A percentile compares a stretch with the other conserved stretches of the same genome.
Evolutionary conservation across 2,797 vertebrate species (phyloP).

Genomic region (Xyrichtys novacula): DNA sequence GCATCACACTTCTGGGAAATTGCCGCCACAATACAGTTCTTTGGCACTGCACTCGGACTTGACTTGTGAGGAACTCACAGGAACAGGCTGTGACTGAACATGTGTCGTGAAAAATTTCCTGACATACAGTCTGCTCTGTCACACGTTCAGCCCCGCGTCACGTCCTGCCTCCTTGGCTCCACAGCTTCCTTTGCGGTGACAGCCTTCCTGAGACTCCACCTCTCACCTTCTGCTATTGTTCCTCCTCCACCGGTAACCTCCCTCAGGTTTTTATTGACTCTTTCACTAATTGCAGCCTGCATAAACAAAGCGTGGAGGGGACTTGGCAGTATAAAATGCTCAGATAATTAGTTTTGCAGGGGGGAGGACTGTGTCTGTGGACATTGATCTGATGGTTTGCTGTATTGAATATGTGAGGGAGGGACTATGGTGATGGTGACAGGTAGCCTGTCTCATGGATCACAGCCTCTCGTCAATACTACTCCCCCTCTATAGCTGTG

Average conservation of each 20-base stretch:
- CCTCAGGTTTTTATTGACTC: constrained; percentile 89
- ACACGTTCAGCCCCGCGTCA: constrained; percentile 17
- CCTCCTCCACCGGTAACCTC: constrained; percentile 77
- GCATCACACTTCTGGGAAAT: constrained; percentile 69
- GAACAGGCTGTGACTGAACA: constrained; percentile 43
- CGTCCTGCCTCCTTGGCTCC: constrained; percentile 20
- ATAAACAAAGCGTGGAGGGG: constrained; percentile 81
- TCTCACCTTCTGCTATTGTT: constrained; percentile 64
- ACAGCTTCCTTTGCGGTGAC: constrained; percentile 23
- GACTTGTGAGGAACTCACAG: constrained; percentile 65
- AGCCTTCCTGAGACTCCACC: constrained; percentile 53
- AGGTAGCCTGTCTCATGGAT: constrained; percentile 84
- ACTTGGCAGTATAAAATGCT: constrained; percentile 80
- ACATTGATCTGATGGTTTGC: constrained; percentile 83
- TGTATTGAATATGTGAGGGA: constrained; percentile 71
- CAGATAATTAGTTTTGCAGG: constrained; percentile 86
- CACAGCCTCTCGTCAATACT: constrained; percentile 79
- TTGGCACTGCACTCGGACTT: constrained; percentile 55
- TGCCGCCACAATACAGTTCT: constrained; percentile 54
- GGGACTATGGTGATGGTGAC: constrained; percentile 72
- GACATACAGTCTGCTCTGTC: constrained; percentile 19
- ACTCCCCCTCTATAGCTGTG: constrained; percentile 62
- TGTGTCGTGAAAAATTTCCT: constrained; percentile 27
- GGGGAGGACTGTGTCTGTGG: constrained; percentile 61
- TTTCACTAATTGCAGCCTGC: constrained; percentile 87